Evolutionary conservation across 2,797 vertebrate species (phyloP), one percentile per base, ranked within the genome.

Genomic region (Danio choprae): DNA sequence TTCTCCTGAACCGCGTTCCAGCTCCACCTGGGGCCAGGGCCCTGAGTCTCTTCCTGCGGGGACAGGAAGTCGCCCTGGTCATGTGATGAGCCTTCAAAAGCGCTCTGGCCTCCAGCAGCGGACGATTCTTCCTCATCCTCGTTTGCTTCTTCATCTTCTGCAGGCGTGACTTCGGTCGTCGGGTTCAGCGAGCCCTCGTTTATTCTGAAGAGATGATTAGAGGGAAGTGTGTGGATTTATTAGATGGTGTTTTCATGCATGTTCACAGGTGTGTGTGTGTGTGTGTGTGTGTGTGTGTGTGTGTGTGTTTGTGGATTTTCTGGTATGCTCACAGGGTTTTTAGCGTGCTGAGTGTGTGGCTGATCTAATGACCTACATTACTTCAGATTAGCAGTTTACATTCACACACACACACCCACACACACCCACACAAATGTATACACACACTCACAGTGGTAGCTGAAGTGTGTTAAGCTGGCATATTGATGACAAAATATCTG

Each of bases 1-100:
- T 82, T 87, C 64, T 84, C 70, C 4, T 58, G 65, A 58, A 80
- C 87, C 50, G 87, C 79, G 41, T 82, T 87, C 16, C 87, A 77
- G 76, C 65, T 81, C 56, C 81, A 75, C 0, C 67, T 41, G 9
- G 63, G 38, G 8, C 82, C 59, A 1, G 16, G 55, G 8, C 9
- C 55, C 44, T 65, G 63, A 18, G 15, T 15, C 59, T 69, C 79
- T 53, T 84, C 78, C 50, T 86, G 82, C 1, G 70, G 71, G 6
- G 74, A 41, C 9, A 29, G 72, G 41, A 63, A 64, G 56, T 77
- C 71, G 29, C 6, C 68, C 18, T 58, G 76, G 13, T 79, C 84
- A 11, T 55, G n/a, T 38, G 80, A 43, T 36, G 18, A 63, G 4
- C 48, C 22, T 7, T 74, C 80, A 11, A 11, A 69, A 2, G 75